Evolutionary conservation across 2,888 invertebrate genomes (phyloP), one percentile per base, ranked within the genome.

Genomic region (Carabus problematicus): DNA sequence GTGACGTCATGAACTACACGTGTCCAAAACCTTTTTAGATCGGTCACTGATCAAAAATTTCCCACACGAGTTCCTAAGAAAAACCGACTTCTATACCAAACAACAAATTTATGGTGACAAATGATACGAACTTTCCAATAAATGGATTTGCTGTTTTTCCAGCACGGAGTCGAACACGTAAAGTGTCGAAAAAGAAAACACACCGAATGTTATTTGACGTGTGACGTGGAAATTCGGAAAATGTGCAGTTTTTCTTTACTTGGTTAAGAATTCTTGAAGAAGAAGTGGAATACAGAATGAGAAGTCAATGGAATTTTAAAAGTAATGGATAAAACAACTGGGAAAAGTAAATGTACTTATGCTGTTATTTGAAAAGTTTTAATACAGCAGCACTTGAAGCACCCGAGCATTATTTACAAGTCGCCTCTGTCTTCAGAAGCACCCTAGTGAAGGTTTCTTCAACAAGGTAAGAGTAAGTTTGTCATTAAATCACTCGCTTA

Each of bases 281-380:
- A 14, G 14, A 45, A 45, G n/a, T 45, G n/a, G 3, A 45, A 45
- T 14, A n/a, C 14, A 12, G n/a, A 45, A 45, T 45, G 45, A 3
- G 9, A 1, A 19, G 12, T 45, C 14, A 1, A 8, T 42, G 41
- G 41, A 41, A 41, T 59, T 45, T 45, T 12, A 59, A 59, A 59
- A 59, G 42, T 14, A 18, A 14, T 59, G 6, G n/a, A 56, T 14
- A 56, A 40, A 41, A 40, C 40, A 39, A 14, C 29, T 29, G 29
- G 8, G 29, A 56, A 56, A 16, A 41, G 19, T 18, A 18, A 9
- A 12, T 16, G 55, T 29, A 29, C 29, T 29, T 29, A 41, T 42
- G 40, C 29, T 49, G 61, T 61, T 47, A 49, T 61, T 61, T 61
- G 29, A 47, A 47, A 47, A 47, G 61, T 61, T 61, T 61, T 61